Percentiles rank a stretch among this genome's conserved stretches.
phyloP scores from a whole-genome alignment of 2,797 vertebrate species.

The Chaunax sp. region DNA sequence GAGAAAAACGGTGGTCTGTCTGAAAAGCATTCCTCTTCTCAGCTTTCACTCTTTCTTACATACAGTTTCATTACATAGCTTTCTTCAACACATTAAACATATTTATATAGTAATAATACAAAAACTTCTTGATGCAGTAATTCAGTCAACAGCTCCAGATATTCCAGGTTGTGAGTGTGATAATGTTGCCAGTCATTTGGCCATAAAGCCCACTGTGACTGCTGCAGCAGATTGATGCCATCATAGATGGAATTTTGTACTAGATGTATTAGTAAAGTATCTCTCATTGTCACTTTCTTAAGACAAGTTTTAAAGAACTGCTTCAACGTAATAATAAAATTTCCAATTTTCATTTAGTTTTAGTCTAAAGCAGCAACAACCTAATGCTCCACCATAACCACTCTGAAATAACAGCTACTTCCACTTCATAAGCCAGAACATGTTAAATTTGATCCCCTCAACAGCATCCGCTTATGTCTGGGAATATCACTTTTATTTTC shows the following conservation, averaged over 20 bases:
- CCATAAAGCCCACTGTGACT: slow-evolving; percentile 11
- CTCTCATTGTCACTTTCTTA: not conserved
- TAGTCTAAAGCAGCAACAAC: not conserved
- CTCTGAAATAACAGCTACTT: slow-evolving; percentile 24
- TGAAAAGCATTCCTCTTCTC: not conserved
- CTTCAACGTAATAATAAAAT: not conserved
- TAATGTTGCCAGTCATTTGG: slow-evolving; percentile 14
- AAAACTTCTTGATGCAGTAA: slow-evolving; percentile 11
- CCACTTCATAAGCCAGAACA: slow-evolving; percentile 23
- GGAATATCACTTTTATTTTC: slow-evolving; percentile 29
- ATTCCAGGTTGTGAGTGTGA: slow-evolving; percentile 12
- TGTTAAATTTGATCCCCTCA: slow-evolving; percentile 20
- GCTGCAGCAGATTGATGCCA: not conserved
- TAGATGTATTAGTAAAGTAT: not conserved
- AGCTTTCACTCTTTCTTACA: slow-evolving; percentile 10
- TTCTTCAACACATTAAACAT: not conserved
- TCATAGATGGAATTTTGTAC: not conserved
- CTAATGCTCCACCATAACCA: not conserved
- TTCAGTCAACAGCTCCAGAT: slow-evolving; percentile 23
- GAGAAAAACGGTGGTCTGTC: not conserved
- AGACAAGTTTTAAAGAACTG: not conserved
- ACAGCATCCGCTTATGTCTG: slow-evolving; percentile 33
- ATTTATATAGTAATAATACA: not conserved
- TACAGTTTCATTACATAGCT: not conserved
- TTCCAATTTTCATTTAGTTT: slow-evolving; percentile 6